phyloP scores from a whole-genome alignment of 2,888 invertebrate genomes.

The Drosophila lutescens region DNA sequence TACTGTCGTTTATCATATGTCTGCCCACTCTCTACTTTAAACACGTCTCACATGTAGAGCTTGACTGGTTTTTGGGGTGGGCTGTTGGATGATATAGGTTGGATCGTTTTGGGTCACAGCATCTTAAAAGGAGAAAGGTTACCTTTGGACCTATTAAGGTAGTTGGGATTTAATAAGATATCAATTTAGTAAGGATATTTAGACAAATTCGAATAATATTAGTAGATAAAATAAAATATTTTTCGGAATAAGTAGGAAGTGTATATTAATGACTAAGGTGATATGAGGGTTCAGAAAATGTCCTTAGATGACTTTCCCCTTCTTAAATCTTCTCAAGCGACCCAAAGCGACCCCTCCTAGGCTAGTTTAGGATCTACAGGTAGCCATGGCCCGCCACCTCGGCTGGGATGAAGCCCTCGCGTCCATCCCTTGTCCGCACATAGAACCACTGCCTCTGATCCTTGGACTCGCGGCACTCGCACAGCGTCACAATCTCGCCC shows the following conservation, averaged over 20 bases:
- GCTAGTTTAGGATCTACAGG: slow-evolving; percentile 84
- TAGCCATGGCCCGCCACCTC: slow-evolving; percentile 91
- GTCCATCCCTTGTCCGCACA: slow-evolving; percentile 89
- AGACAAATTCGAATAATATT: background rate
- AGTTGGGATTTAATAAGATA: background rate
- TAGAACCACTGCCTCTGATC: slow-evolving; percentile 91
- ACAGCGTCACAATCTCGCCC: slow-evolving; percentile 90
- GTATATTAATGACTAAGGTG: background rate
- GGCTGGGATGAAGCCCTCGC: slow-evolving; percentile 91
- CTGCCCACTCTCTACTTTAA: too few relatives aligned
- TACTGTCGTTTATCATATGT: too few relatives aligned
- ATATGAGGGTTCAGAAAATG: background rate
- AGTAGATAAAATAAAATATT: background rate
- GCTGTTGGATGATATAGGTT: background rate
- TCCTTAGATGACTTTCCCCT: background rate
- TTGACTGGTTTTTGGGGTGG: slow-evolving; percentile 43
- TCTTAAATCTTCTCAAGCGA: background rate
- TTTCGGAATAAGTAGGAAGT: too few relatives aligned
- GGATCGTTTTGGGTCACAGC: background rate
- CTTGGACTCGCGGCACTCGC: slow-evolving; percentile 86
- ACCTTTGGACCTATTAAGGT: background rate
- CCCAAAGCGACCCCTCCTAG: background rate
- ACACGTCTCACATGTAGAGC: too few relatives aligned
- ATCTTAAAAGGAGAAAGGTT: background rate
- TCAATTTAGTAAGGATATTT: background rate